Percentiles rank a stretch among this genome's conserved stretches.
phyloP scores from a whole-genome alignment of 2,888 invertebrate species.

The Cinara cedri region DNA sequence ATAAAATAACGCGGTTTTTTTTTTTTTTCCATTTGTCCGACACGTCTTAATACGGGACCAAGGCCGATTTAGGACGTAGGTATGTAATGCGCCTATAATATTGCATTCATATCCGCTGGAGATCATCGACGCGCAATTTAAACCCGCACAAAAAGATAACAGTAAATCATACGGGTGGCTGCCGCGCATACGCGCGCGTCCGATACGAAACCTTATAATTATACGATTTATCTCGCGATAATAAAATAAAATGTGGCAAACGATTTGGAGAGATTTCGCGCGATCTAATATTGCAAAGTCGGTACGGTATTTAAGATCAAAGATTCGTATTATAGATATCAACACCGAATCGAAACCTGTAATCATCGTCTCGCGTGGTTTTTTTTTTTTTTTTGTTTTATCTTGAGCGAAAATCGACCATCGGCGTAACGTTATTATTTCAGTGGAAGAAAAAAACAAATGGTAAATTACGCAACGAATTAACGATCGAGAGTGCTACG shows the following conservation, averaged over 20 bases:
- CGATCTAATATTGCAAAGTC: not conserved
- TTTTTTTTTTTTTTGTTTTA: too few relatives aligned
- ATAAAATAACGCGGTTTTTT: slow-evolving; percentile 1
- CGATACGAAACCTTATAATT: not conserved
- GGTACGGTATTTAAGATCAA: not conserved
- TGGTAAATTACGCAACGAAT: not conserved
- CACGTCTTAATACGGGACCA: not conserved
- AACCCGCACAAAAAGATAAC: slow-evolving; percentile 4
- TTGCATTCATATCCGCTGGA: not conserved
- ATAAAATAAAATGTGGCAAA: too few relatives aligned
- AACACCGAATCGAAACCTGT: not conserved
- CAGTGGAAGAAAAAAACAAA: too few relatives aligned
- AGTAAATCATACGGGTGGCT: not conserved
- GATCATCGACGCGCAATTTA: slow-evolving; percentile 21
- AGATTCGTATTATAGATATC: not conserved
- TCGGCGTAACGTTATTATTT: too few relatives aligned
- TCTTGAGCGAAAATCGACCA: too few relatives aligned
- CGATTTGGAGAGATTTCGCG: too few relatives aligned
- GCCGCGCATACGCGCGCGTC: slow-evolving; percentile 9
- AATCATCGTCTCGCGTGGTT: not conserved
- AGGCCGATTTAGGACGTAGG: not conserved
- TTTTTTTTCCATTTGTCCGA: not conserved
- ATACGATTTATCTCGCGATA: not conserved
- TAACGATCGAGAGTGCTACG: not conserved
- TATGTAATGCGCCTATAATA: too few relatives aligned